These are phyloP conservation scores for Hedya salicella DNA, from an alignment of 2,888 invertebrate genomes.

Conservation along the genomic window DNA sequence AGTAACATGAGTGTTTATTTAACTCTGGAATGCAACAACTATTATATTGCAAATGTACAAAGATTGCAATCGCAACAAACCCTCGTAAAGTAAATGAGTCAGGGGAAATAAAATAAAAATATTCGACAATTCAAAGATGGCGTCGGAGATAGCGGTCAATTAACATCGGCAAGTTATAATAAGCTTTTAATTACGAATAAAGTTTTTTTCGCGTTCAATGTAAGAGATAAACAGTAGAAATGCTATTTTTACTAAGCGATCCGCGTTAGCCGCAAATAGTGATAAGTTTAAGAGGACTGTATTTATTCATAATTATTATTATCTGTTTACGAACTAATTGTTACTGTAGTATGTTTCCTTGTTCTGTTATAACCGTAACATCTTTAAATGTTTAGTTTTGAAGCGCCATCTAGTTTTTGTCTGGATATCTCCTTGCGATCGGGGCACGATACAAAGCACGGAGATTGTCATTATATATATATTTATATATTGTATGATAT, in stretches of 20 bases:
- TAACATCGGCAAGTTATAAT: slow-evolving; percentile 61
- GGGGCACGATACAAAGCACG: no score
- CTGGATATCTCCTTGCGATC: no score
- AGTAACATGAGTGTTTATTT: neutral
- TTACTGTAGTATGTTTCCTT: no score
- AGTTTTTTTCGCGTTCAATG: slow-evolving; percentile 44
- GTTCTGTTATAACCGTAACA: no score
- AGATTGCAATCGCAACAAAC: slow-evolving; percentile 29
- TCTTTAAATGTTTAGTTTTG: no score
- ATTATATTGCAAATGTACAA: slow-evolving; percentile 28
- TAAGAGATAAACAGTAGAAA: slow-evolving; percentile 1
- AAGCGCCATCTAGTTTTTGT: no score
- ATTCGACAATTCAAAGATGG: slow-evolving; percentile 55
- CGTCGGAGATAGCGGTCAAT: slow-evolving; percentile 62
- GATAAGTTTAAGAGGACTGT: no score
- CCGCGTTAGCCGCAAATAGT: neutral
- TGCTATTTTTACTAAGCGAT: neutral
- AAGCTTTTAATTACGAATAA: slow-evolving; percentile 58
- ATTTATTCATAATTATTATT: no score
- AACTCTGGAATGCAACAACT: slow-evolving; percentile 12
- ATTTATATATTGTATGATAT: no score
- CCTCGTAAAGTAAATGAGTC: slow-evolving; percentile 63
- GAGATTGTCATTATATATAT: no score
- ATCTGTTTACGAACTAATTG: no score
- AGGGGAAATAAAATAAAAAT: slow-evolving; percentile 52